phyloP scores from a whole-genome alignment of 2,797 vertebrate species.

The Prionace glauca region DNA sequence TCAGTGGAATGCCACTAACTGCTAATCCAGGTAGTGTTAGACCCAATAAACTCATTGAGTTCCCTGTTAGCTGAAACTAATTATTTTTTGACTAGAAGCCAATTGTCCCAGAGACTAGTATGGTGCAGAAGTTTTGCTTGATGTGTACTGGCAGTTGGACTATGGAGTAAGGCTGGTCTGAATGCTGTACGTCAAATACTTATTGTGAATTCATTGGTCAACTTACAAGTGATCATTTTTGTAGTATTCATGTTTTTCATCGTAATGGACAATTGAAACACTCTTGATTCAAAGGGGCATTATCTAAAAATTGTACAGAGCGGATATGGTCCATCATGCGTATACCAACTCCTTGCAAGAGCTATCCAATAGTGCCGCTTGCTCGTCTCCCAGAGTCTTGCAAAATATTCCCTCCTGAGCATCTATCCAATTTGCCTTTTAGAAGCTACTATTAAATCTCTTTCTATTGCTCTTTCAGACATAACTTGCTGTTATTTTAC shows the following conservation, averaged over 20 bases:
- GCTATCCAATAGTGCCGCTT: not conserved
- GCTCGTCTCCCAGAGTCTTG: not conserved
- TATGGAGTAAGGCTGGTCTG: not conserved
- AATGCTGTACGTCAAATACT: not conserved
- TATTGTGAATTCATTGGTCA: not conserved
- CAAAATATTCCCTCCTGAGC: not conserved
- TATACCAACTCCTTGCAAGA: not conserved
- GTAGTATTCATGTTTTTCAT: not conserved
- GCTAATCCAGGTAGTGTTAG: not conserved
- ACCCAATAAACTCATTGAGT: not conserved
- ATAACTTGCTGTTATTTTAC: not conserved
- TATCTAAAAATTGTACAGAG: not conserved
- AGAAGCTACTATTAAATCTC: not conserved
- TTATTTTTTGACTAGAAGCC: not conserved
- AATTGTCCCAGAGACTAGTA: not conserved
- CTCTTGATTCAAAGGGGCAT: not conserved
- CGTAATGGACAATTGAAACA: not conserved
- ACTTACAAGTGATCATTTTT: not conserved
- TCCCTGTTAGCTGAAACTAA: not conserved
- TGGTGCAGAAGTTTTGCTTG: not conserved
- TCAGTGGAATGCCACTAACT: not conserved
- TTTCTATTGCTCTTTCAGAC: not conserved
- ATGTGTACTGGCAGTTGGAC: not conserved
- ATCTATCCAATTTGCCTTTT: not conserved
- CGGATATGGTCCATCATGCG: not conserved